Evolutionary conservation across 2,797 vertebrate genomes (phyloP).

Genomic region (Nasua narica): DNA sequence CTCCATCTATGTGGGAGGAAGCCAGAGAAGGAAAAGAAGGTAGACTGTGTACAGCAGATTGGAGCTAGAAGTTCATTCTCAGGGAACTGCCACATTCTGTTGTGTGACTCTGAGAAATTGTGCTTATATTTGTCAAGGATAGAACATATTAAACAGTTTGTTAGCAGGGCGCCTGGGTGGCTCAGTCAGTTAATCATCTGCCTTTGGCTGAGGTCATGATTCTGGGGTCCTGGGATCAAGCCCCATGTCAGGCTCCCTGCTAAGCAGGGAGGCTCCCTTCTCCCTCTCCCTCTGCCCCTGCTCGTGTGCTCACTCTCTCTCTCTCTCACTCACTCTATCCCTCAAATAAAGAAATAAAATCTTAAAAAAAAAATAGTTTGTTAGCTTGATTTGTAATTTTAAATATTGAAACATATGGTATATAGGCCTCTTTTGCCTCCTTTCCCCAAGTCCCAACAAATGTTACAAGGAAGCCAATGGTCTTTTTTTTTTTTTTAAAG

Average conservation of each 20-base stretch:
- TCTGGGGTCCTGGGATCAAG: neutral
- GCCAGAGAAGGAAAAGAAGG: neutral
- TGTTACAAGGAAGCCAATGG: neutral
- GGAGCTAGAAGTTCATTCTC: neutral
- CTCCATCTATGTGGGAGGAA: neutral
- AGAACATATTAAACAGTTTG: neutral
- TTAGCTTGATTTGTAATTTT: neutral
- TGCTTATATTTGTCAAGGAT: neutral
- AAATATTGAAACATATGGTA: neutral
- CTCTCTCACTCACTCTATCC: neutral
- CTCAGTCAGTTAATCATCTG: neutral
- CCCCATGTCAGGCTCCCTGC: neutral
- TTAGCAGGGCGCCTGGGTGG: neutral
- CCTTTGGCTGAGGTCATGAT: neutral
- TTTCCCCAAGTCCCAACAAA: neutral
- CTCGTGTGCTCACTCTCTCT: neutral
- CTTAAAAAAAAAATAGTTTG: neutral
- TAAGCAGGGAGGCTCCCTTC: no score
- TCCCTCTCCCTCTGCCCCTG: neutral
- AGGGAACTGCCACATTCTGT: rapidly evolving
- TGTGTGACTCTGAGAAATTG: neutral
- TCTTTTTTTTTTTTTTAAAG: no score
- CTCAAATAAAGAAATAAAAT: neutral
- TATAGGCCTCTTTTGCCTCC: neutral
- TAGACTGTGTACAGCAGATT: neutral